Evolutionary conservation across 1,140 invertebrate genomes (phyloP).

Genomic region (Chymomyza costata): DNA sequence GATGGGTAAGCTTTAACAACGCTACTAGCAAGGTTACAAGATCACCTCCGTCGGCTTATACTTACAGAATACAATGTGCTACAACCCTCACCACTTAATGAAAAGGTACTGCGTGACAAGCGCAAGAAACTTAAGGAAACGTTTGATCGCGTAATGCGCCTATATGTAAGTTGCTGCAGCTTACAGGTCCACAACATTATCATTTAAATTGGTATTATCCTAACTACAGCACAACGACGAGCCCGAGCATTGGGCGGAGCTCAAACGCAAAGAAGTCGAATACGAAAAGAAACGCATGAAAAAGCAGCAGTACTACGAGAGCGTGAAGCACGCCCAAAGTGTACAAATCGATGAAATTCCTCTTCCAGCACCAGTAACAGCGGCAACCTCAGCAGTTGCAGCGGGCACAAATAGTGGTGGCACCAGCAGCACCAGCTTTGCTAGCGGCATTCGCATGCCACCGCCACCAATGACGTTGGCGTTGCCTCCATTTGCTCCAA

Average conservation of each 20-base stretch:
- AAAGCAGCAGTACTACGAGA: conserved; percentile 94
- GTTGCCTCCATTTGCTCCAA: conserved; percentile 62
- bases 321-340: conserved; percentile 94
- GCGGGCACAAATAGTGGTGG: neutral
- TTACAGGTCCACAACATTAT: conserved; percentile 22
- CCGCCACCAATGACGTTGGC: conserved; percentile 65
- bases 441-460: conserved; percentile 50
- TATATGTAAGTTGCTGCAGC: conserved; percentile 89
- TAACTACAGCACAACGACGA: conserved; percentile 92
- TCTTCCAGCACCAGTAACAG: conserved; percentile 82
- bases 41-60: conserved; percentile 2
- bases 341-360: conserved; percentile 98
- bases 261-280: conserved; percentile 92
- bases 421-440: conserved; percentile 1
- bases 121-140: conserved; percentile 97
- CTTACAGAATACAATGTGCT: conserved; percentile 93
- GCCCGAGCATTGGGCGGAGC: conserved; percentile 92
- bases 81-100: conserved; percentile 94
- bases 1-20: conserved; percentile 85
- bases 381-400: conserved; percentile 1
- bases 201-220: neutral
- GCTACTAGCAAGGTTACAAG: conserved; percentile 6
- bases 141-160: conserved; percentile 92
- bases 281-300: conserved; percentile 93
- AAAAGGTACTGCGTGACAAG: conserved; percentile 98